Conservation (phyloP, 2,113 vertebrate genomes). For the Calonectris borealis region DNA sequence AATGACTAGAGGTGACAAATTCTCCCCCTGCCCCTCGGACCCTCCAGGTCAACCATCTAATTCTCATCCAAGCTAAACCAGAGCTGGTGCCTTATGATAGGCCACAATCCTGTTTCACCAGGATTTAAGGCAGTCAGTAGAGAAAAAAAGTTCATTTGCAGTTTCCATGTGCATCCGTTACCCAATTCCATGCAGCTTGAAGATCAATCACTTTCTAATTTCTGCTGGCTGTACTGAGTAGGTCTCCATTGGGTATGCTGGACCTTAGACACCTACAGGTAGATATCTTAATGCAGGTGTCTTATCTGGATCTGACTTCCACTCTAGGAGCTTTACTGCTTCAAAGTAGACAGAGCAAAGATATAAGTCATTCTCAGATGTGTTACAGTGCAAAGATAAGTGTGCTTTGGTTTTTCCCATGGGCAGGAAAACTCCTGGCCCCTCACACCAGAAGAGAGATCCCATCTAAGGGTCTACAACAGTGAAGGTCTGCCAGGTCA, state of each 20-base stretch:
- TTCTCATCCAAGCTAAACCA: background rate
- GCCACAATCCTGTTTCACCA: background rate
- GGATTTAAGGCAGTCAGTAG: background rate
- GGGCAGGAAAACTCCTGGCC: background rate
- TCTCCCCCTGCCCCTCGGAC: background rate
- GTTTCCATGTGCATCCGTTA: background rate
- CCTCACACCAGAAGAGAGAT: background rate
- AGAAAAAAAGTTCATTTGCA: background rate
- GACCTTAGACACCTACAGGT: background rate
- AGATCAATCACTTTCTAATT: background rate
- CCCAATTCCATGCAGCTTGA: background rate
- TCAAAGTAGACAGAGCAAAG: background rate
- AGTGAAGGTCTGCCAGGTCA: background rate
- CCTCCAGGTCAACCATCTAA: background rate
- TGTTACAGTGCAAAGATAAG: background rate
- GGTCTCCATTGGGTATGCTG: background rate
- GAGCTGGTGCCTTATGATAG: background rate
- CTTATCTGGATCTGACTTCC: background rate
- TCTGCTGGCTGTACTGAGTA: background rate
- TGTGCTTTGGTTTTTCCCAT: background rate
- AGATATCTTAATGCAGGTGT: background rate
- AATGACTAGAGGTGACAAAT: background rate
- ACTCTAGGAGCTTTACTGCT: background rate
- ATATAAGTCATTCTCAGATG: background rate
- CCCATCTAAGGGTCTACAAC: background rate